Percentiles rank a stretch among this genome's conserved stretches.
These are phyloP conservation scores for Chironomus riparius DNA, from an alignment of 2,888 invertebrate species.

Conservation along the genomic window DNA sequence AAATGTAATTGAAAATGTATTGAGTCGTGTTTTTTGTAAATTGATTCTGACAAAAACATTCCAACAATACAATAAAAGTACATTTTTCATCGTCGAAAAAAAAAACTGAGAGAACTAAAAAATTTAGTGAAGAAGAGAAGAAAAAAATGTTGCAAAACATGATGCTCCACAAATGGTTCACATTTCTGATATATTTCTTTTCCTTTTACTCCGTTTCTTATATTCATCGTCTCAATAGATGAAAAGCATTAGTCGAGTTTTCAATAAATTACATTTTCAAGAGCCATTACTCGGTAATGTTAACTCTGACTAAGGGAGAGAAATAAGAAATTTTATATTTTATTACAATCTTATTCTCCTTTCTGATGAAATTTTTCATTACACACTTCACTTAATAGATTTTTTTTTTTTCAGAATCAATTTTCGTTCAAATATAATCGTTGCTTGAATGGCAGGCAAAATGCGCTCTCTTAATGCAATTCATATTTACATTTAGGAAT, in stretches of 20 bases:
- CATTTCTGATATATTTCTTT: not conserved
- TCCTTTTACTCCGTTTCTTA: not conserved
- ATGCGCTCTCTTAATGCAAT: too few relatives aligned
- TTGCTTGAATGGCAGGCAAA: too few relatives aligned
- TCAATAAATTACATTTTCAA: conserved; percentile 9
- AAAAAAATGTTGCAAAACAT: not conserved
- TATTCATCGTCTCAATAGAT: not conserved
- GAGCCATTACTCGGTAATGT: not conserved
- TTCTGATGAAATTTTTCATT: too few relatives aligned
- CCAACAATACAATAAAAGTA: not conserved
- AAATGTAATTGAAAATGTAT: conserved; percentile 10
- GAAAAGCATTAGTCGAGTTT: not conserved
- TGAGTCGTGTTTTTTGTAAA: conserved; percentile 15
- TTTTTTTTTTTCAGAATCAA: too few relatives aligned
- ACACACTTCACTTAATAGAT: too few relatives aligned
- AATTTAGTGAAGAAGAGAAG: not conserved
- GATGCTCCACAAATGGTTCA: not conserved
- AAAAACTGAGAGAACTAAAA: not conserved
- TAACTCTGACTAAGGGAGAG: too few relatives aligned
- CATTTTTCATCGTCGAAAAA: not conserved
- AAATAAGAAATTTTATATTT: too few relatives aligned
- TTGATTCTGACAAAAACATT: conserved; percentile 17
- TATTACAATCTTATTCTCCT: too few relatives aligned
- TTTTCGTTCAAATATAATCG: too few relatives aligned
- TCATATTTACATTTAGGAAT: too few relatives aligned